These are phyloP conservation scores for Anguilla rostrata DNA, from an alignment of 2,113 vertebrate genomes.

Conservation along the genomic window DNA sequence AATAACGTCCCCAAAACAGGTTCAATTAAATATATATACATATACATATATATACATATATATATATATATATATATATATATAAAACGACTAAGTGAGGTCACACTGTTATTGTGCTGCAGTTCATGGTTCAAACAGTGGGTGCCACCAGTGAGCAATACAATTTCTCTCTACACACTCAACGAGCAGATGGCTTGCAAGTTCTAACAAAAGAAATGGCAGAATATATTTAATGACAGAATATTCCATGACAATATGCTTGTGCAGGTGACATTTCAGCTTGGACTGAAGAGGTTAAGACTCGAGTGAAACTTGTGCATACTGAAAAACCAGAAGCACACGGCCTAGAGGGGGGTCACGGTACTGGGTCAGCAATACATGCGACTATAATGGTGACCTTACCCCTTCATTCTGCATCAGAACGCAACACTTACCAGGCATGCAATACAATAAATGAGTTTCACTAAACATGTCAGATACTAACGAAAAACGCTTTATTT, in stretches of 20 bases:
- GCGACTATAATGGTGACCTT: not conserved
- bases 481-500: not conserved
- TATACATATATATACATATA: not conserved
- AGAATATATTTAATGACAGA: not conserved
- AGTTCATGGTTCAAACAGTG: not conserved
- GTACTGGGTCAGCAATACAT: not conserved
- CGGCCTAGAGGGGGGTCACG: not conserved
- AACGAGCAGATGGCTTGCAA: not conserved
- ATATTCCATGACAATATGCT: not conserved
- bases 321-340: not conserved
- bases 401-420: not conserved
- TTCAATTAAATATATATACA: not conserved
- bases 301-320: not conserved
- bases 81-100: not conserved
- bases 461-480: not conserved
- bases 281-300: conserved; percentile 18
- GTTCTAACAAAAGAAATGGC: not conserved
- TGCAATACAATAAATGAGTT: conserved; percentile 6
- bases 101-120: not conserved
- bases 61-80: not conserved
- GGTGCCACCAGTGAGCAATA: not conserved
- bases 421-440: conserved; percentile 20
- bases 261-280: not conserved
- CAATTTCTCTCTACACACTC: not conserved
- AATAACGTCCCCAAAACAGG: no score